Conservation (phyloP, 2,888 invertebrate genomes). For the Pammene aurita region DNA sequence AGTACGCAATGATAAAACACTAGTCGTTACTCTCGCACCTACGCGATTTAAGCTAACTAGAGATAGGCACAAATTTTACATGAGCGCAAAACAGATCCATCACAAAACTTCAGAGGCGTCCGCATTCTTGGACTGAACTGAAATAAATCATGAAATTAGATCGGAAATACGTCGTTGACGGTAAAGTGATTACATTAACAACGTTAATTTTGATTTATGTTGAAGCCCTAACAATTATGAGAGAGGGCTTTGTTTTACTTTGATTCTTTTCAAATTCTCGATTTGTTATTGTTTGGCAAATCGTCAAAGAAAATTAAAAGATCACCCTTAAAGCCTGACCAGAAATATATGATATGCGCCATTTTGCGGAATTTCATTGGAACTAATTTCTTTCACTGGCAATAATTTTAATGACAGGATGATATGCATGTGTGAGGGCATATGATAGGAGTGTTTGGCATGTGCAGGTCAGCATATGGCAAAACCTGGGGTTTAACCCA, state of each 20-base stretch:
- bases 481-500: too few relatives aligned
- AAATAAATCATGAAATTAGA: slow-evolving; percentile 73
- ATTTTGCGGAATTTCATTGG: too few relatives aligned
- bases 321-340: too few relatives aligned
- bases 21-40: slow-evolving; percentile 57
- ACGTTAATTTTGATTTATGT: slow-evolving; percentile 21
- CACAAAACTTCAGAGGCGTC: slow-evolving; percentile 65
- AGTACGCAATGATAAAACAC: slow-evolving; percentile 50
- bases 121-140: slow-evolving; percentile 71
- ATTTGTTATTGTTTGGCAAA: slow-evolving; percentile 10
- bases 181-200: slow-evolving; percentile 20
- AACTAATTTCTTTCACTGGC: too few relatives aligned
- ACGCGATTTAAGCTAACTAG: slow-evolving; percentile 29
- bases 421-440: too few relatives aligned
- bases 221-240: slow-evolving; percentile 15
- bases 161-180: slow-evolving; percentile 44
- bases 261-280: slow-evolving; percentile 9
- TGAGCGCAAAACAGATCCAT: slow-evolving; percentile 59
- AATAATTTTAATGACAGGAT: too few relatives aligned
- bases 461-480: too few relatives aligned
- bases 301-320: background rate
- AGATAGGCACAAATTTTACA: slow-evolving; percentile 32
- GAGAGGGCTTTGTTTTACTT: slow-evolving; percentile 20
- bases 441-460: too few relatives aligned
- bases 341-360: too few relatives aligned